Percentiles rank a stretch among this genome's conserved stretches.
phyloP scores from a whole-genome alignment of 2,797 vertebrate genomes.

The Schizopygopsis pylzovi region DNA sequence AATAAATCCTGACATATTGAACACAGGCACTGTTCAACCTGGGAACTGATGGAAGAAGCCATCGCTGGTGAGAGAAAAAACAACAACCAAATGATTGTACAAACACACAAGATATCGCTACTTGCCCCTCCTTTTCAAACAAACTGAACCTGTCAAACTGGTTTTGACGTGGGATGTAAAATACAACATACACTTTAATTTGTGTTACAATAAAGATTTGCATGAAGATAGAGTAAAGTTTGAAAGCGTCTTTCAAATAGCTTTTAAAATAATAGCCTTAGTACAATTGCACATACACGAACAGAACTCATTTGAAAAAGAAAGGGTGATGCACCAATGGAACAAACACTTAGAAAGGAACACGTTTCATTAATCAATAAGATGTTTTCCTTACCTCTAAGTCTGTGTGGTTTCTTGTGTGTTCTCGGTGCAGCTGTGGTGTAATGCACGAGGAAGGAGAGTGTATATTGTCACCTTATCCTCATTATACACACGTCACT shows the following conservation, averaged over 20 bases:
- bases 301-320: not conserved
- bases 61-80: conserved; percentile 19
- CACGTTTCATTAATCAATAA: not conserved
- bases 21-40: conserved; percentile 40
- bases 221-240: not conserved
- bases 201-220: not conserved
- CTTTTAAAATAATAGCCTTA: not conserved
- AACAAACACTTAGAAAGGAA: not conserved
- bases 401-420: not conserved
- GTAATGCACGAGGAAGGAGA: not conserved
- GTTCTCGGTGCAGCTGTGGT: not conserved
- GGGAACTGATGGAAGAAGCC: conserved; percentile 16
- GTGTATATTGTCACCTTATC: not conserved
- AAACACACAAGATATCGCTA: not conserved
- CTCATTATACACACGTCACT: not conserved
- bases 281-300: not conserved
- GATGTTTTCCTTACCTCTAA: not conserved
- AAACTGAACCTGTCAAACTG: conserved; percentile 6
- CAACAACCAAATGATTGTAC: not conserved
- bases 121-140: conserved; percentile 9
- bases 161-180: conserved; percentile 2
- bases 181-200: not conserved
- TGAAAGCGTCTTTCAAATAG: not conserved
- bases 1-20: conserved; percentile 56
- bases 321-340: not conserved